Evolutionary conservation across 2,888 invertebrate species (phyloP), one percentile per base, ranked within the genome.

Genomic region (Mamestra brassicae): DNA sequence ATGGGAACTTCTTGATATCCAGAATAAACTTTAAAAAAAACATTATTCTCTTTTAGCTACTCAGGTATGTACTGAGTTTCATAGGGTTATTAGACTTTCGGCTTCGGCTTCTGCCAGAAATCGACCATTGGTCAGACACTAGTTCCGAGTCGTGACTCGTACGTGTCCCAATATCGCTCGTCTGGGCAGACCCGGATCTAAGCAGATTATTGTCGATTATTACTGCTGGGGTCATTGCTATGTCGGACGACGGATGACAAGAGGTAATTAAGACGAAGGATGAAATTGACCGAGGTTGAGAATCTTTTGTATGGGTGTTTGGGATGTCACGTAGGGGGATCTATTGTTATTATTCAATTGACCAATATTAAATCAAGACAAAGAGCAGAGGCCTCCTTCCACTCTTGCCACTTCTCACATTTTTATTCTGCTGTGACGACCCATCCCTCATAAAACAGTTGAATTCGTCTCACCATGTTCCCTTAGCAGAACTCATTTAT

Each of bases 141-240:
- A 86, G 45, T 26, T 7, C 26, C 54, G 71, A 65, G 63, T 82
- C 79, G 80, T 73, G 74, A 62, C 72, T 73, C 66, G 85, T 78
- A 81, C 86, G 73, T 84, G 78, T 62, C 74, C 71, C 71, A 81
- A 84, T 84, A 87, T 74, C 67, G 55, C 71, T 66, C 74, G 76
- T 81, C 76, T 76, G 75, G 74, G 72, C 74, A 65, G 52, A 83
- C 72, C 81, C 86, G 81, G 86, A 87, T 87, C 71, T 75, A 38
- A 50, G 45, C 50, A 83, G 83, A 83, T 80, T 79, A 83, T 86
- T 79, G 74, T 72, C 57, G 81, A 78, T 80, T 61, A 78, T 66
- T 78, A 67, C 69, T 45, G 38, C 70, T 50, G 13, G 67, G 58
- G 65, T 71, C 62, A 71, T 74, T 69, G 66, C 60, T 36, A 67